Evolutionary conservation across 2,113 vertebrate species (phyloP).

Genomic region (Nesogale talazaci): DNA sequence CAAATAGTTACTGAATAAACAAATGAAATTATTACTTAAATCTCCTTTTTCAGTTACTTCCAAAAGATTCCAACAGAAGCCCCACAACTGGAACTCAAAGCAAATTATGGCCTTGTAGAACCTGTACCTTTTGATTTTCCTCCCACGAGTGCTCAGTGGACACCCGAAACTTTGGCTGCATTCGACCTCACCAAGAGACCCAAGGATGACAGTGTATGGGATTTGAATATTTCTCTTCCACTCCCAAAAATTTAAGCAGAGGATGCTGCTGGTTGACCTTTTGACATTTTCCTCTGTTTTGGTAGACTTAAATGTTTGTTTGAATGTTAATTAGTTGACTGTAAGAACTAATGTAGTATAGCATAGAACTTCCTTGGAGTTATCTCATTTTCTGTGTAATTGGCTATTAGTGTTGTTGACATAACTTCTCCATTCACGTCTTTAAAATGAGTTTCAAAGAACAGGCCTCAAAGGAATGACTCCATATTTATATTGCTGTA

Average conservation of each 20-base stretch:
- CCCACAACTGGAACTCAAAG: constrained; percentile 96
- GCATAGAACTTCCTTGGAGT: background rate
- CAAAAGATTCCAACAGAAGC: constrained; percentile 96
- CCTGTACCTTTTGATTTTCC: constrained; percentile 94
- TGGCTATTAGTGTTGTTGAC: background rate
- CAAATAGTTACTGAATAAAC: background rate
- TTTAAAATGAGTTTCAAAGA: background rate
- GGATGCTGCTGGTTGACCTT: background rate
- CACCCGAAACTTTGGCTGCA: constrained; percentile 91
- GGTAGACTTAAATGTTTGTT: background rate
- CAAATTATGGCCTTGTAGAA: constrained; percentile 96
- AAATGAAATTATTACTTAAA: constrained; percentile 52
- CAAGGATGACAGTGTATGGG: constrained; percentile 94
- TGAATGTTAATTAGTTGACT: background rate
- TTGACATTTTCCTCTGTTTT: background rate
- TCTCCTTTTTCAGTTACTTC: constrained; percentile 93
- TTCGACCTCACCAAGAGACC: constrained; percentile 97
- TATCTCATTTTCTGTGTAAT: background rate
- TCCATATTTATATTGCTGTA: background rate
- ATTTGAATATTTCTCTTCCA: background rate
- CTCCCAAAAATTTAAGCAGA: background rate
- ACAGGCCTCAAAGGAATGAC: background rate
- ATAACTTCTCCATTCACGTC: background rate
- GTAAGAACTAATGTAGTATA: background rate
- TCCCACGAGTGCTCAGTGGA: constrained; percentile 89